Base-by-base conservation (phyloP, 1,140 invertebrate species). In the Zelostemma sp. region DNA sequence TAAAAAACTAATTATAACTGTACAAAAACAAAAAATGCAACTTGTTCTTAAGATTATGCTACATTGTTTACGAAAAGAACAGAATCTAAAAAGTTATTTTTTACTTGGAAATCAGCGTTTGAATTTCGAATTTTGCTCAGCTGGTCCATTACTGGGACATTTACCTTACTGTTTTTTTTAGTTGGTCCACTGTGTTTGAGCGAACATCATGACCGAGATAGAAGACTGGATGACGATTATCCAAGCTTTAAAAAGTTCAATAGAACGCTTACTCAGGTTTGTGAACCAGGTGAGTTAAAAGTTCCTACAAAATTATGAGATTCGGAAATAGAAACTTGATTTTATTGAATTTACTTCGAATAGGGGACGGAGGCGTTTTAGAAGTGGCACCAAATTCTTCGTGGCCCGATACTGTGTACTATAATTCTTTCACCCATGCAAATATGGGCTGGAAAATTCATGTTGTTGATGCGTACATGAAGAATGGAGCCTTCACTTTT, bases 401-500 rank as follows among this genome's bases (percentile, higher is more conserved):
- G 0, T 97, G 95, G 93, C 96, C 96, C 0, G 95, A 97, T 80
- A 87, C 90, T 6, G 94, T 98, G 12, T 98, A 97, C 84, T 98
- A 97, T 79, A 94, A 97, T 83, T 96, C 94, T 48, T 97, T 95
- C 82, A 95, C 93, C 0, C 94, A 96, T 66, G 88, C 91, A 1
- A 94, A 96, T 74, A 96, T 96, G 93, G 95, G 95, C 15, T 95
- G 93, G 90, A 94, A 93, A 82, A 94, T 97, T 68, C 90, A 93
- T 69, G 89, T 97, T 15, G 89, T 97, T 0, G 94, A 97, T 71
- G 88, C 87, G 64, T 92, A 90, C 64, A 80, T 69, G 4, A 78
- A 68, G 58, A 74, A 40, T 41, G 5, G 16, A 25, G 43, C 55
- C 12, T 16, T 50, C 12, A 51, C 38, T 28, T 17, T 15, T 3